Evolutionary conservation across 2,888 invertebrate species (phyloP).

Genomic region (Nephrotoma guestfalica): DNA sequence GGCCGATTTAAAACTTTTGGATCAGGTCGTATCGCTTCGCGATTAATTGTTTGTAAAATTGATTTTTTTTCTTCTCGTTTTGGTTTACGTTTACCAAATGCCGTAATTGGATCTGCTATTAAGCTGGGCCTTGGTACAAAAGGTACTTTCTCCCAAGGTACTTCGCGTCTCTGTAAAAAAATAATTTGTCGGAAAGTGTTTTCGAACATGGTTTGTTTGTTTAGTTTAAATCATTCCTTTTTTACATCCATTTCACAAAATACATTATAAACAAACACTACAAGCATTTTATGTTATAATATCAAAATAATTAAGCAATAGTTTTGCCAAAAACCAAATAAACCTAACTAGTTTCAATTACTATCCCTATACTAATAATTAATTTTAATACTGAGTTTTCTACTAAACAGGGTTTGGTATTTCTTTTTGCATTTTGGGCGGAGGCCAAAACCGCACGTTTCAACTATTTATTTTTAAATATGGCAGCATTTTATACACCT

Average conservation of each 20-base stretch:
- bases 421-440: neutral
- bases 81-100: slow-evolving; percentile 53
- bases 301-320: neutral
- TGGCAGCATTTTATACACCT: neutral
- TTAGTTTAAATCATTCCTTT: neutral
- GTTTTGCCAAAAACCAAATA: neutral
- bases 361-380: neutral
- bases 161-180: slow-evolving; percentile 54
- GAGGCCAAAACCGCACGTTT: neutral
- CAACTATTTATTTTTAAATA: neutral
- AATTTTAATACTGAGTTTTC: neutral
- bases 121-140: slow-evolving; percentile 74
- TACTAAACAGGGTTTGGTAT: neutral
- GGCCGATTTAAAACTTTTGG: slow-evolving; percentile 43
- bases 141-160: slow-evolving; percentile 82
- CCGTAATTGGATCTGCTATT: slow-evolving; percentile 72
- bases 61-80: slow-evolving; percentile 24
- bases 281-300: neutral
- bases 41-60: slow-evolving; percentile 37
- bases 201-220: neutral
- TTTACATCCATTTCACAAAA: neutral
- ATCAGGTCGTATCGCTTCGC: slow-evolving; percentile 47
- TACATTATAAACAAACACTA: neutral
- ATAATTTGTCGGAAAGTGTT: neutral
- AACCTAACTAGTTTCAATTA: neutral